phyloP scores from a whole-genome alignment of 1,140 invertebrate genomes.

The Bicyclus anynana region DNA sequence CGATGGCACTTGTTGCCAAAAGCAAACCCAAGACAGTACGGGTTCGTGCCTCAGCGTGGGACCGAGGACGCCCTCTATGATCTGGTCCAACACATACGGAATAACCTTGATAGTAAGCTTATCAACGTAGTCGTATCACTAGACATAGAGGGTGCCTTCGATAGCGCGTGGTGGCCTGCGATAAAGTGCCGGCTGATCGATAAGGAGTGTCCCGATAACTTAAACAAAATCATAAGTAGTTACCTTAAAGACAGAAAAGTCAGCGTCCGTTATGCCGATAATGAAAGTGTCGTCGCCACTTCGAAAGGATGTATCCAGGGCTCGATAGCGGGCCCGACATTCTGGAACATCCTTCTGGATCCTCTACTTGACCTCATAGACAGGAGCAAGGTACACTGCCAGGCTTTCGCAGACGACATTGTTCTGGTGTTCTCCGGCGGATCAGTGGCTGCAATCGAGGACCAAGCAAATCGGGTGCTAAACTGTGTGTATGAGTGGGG shows the following conservation, averaged over 20 bases:
- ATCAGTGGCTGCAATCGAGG: not conserved
- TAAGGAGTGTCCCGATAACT: not conserved
- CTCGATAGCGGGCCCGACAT: slow-evolving; percentile 8
- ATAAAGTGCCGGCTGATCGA: not conserved
- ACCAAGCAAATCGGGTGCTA: not conserved
- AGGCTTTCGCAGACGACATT: slow-evolving; percentile 12
- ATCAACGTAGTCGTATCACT: slow-evolving; percentile 12
- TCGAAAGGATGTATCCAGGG: slow-evolving; percentile 14
- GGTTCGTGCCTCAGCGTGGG: slow-evolving; percentile 3
- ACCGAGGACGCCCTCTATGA: slow-evolving; percentile 15
- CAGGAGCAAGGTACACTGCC: not conserved
- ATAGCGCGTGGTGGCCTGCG: slow-evolving; percentile 7
- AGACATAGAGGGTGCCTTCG: slow-evolving; percentile 24
- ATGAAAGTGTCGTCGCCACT: not conserved
- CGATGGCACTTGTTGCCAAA: slow-evolving; percentile 4
- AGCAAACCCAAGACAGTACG: not conserved
- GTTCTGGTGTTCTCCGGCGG: not conserved
- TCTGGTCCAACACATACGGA: slow-evolving; percentile 7
- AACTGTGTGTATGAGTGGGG: slow-evolving; percentile 6
- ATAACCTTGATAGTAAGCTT: slow-evolving; percentile 5
- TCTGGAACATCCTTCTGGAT: slow-evolving; percentile 10
- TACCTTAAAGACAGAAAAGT: not conserved
- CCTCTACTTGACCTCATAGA: not conserved
- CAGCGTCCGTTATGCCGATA: not conserved
- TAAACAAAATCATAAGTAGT: not conserved